A percentile compares a stretch with the other conserved stretches of the same genome.
Conservation (phyloP, 2,113 vertebrate species). For the Antechinus flavipes region DNA sequence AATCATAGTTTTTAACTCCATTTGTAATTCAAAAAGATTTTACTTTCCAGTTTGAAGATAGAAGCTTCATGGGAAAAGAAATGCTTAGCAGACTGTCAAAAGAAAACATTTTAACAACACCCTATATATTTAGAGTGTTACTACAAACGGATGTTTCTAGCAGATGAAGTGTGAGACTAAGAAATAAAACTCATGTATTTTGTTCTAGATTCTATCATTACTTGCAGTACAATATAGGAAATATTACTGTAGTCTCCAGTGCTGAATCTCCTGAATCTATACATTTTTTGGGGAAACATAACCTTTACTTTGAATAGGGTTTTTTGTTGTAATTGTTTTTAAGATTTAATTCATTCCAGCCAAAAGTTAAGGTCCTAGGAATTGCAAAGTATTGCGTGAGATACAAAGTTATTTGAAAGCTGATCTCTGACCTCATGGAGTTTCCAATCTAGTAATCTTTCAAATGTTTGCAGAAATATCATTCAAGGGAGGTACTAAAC, state of each 20-base stretch:
- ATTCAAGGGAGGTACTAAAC: neutral
- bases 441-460: neutral
- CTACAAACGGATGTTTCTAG: neutral
- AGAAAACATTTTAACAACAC: neutral
- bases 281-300: neutral
- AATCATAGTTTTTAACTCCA: neutral
- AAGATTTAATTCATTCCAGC: neutral
- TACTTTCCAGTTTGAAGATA: neutral
- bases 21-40: neutral
- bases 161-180: neutral
- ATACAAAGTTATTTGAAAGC: neutral
- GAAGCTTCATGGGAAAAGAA: neutral
- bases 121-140: neutral
- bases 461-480: neutral
- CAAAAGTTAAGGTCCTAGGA: neutral
- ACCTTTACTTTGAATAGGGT: neutral
- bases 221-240: neutral
- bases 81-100: neutral
- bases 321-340: neutral
- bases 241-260: neutral
- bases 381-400: neutral
- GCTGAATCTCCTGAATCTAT: neutral
- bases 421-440: neutral
- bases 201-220: neutral
- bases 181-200: neutral